Percentiles rank a stretch among this genome's conserved stretches.
phyloP scores from a whole-genome alignment of 2,797 vertebrate genomes.

The Erethizon dorsatum region DNA sequence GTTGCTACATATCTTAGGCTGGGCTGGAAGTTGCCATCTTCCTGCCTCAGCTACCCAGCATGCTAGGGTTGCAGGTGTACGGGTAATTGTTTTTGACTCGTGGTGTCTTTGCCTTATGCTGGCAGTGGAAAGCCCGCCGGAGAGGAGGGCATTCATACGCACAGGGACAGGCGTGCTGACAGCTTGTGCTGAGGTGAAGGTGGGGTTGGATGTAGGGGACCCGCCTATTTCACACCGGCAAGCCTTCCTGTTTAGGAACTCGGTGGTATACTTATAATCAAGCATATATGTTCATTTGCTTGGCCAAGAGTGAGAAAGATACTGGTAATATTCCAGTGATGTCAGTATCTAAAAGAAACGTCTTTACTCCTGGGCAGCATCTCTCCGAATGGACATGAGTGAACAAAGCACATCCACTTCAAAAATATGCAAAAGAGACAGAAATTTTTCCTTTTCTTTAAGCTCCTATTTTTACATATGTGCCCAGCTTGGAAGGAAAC shows the following conservation, averaged over 20 bases:
- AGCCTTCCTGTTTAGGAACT: neutral
- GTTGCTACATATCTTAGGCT: neutral
- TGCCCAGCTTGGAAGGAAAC: neutral
- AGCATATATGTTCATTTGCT: neutral
- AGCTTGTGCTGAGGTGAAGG: fast-evolving
- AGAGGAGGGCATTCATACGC: fast-evolving
- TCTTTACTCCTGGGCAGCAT: fast-evolving
- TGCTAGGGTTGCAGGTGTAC: neutral
- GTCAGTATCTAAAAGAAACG: neutral
- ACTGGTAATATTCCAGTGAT: fast-evolving
- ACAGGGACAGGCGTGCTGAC: fast-evolving
- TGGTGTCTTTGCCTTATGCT: fast-evolving
- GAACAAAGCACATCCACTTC: neutral
- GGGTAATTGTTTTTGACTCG: fast-evolving
- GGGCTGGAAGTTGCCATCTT: neutral
- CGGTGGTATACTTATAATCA: no score
- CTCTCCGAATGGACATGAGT: fast-evolving
- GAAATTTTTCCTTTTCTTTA: neutral
- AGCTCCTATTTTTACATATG: fast-evolving
- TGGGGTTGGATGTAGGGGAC: fast-evolving
- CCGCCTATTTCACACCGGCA: fast-evolving
- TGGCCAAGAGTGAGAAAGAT: neutral
- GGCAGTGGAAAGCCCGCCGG: fast-evolving
- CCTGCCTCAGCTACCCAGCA: neutral
- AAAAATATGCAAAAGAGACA: neutral